phyloP scores from a whole-genome alignment of 1,140 invertebrate species.

The Atta texana region DNA sequence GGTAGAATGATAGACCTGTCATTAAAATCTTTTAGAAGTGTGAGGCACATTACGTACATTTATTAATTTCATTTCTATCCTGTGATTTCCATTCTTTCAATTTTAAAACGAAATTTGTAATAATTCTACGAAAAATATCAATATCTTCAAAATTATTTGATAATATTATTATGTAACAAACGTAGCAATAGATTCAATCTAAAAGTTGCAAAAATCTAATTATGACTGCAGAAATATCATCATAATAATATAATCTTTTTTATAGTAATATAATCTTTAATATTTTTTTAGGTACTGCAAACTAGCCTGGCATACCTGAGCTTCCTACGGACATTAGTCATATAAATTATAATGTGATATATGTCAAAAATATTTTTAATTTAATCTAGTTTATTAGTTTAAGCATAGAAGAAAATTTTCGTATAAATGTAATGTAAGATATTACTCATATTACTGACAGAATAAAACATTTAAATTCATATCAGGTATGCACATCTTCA shows the following conservation, averaged over 20 bases:
- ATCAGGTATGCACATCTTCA: background rate
- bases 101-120: background rate
- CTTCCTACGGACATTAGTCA: slow-evolving; percentile 48
- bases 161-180: background rate
- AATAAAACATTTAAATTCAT: slow-evolving; percentile 6
- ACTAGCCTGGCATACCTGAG: slow-evolving; percentile 52
- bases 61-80: background rate
- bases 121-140: background rate
- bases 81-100: background rate
- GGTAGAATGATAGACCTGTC: slow-evolving; percentile 74
- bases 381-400: background rate
- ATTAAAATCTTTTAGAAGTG: slow-evolving; percentile 57
- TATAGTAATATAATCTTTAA: background rate
- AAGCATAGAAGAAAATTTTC: background rate
- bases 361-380: background rate
- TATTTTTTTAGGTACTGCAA: slow-evolving; percentile 38
- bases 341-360: slow-evolving; percentile 35
- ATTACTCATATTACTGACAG: background rate
- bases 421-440: background rate
- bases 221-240: background rate
- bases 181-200: background rate
- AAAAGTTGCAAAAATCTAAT: background rate
- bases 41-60: slow-evolving; percentile 35
- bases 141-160: background rate
- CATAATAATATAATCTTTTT: background rate